Evolutionary conservation across 2,888 invertebrate genomes (phyloP), one percentile per base, ranked within the genome.

Genomic region (Chrysomela aeneicollis): DNA sequence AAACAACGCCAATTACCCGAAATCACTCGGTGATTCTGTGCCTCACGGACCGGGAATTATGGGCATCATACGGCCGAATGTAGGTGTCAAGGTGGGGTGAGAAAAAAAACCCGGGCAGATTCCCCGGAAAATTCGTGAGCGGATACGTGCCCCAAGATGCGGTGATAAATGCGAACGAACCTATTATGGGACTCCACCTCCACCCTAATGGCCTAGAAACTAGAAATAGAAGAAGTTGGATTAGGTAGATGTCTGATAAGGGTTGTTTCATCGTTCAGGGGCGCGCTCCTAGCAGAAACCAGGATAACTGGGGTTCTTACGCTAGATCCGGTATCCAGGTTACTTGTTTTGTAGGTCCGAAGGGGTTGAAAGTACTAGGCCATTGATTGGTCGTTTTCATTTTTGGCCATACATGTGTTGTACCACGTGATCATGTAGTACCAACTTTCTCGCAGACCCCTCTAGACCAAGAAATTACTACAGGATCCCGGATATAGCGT

Each of bases 191-290:
- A 77, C 77, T 77, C 77, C 77, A 78, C 78, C 78, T 72, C 77
- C 73, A 76, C 73, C 71, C 70, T 77, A 78, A 78, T 73, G 74
- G 72, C 73, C 76, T 77, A 77, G 77, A 78, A 79, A 79, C 76
- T 78, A 78, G 77, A 78, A 78, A 79, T 78, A 77, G 78, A 78
- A 76, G 76, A 78, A 77, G 73, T 79, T 76, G 77, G 79, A 80
- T 80, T 80, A 80, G 79, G 74, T 74, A 74, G 79, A 79, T 78
- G 74, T 73, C 70, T 75, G 79, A 79, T 79, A 78, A 78, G 76
- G 74, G 73, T 57, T 49, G 59, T 55, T 62, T 60, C 62, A 46
- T 58, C 26, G 58, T 3, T 18, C 46, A 57, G 57, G 12, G 57
- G 30, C 30, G 57, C 42, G 2, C 42, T 4, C 26, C 26, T 26